Conservation (phyloP, 2,113 vertebrate species). For the Megalops atlanticus region DNA sequence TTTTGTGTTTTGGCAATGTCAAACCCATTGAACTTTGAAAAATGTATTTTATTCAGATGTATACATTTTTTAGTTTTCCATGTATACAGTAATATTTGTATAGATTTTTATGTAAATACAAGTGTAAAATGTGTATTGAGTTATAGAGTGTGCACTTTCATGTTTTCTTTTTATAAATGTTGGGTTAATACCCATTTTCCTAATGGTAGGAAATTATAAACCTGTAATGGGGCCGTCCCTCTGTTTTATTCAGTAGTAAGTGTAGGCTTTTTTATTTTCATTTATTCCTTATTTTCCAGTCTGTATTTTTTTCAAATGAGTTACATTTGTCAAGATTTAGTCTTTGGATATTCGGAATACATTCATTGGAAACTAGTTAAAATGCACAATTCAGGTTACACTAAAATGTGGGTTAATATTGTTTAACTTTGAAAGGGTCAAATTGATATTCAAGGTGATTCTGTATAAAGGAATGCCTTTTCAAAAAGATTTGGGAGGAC, state of each 20-base stretch:
- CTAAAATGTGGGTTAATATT: neutral
- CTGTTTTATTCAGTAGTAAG: neutral
- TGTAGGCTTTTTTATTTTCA: neutral
- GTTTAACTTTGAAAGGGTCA: neutral
- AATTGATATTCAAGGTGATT: neutral
- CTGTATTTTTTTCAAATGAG: constrained; percentile 33
- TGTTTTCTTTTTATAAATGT: neutral
- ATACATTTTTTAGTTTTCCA: neutral
- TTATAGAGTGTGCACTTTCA: neutral
- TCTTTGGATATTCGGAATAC: neutral
- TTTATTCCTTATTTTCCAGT: neutral
- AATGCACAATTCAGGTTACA: neutral
- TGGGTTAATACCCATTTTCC: neutral
- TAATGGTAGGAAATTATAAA: neutral
- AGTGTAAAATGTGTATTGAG: neutral
- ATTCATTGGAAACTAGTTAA: neutral
- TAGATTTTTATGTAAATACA: constrained; percentile 15
- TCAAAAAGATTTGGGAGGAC: neutral
- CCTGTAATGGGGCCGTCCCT: neutral
- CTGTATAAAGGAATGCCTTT: neutral
- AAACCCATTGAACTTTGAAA: neutral
- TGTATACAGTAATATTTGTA: constrained; percentile 15
- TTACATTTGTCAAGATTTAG: constrained; percentile 44
- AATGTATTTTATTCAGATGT: neutral
- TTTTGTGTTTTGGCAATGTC: neutral